A percentile compares a stretch with the other conserved stretches of the same genome.
These are phyloP conservation scores for Penaeus chinensis DNA, from an alignment of 1,140 invertebrate species.

Conservation along the genomic window DNA sequence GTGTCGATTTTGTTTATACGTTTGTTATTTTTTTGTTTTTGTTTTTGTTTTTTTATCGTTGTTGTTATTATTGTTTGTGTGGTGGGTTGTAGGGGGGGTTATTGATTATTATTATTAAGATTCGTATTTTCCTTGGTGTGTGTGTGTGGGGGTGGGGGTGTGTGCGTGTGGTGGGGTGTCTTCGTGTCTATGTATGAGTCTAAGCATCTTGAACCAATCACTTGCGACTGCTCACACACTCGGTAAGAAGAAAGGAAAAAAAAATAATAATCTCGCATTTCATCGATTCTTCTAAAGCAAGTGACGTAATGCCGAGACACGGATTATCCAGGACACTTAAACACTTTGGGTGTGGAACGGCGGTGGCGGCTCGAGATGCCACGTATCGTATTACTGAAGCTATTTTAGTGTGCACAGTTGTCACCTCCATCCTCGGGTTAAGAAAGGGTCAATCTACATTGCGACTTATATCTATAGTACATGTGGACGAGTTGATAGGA, in stretches of 20 bases:
- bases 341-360: background rate
- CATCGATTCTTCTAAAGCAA: background rate
- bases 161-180: too few relatives aligned
- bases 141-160: too few relatives aligned
- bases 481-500: conserved; percentile 2
- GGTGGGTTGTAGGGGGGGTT: too few relatives aligned
- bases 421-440: background rate
- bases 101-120: too few relatives aligned
- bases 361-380: too few relatives aligned
- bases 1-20: too few relatives aligned
- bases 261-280: background rate
- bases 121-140: too few relatives aligned
- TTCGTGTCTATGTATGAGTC: too few relatives aligned
- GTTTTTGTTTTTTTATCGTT: too few relatives aligned
- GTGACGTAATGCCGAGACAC: conserved; percentile 13
- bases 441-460: conserved; percentile 23
- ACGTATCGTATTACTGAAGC: background rate
- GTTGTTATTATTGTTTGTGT: too few relatives aligned
- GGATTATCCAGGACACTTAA: conserved; percentile 4
- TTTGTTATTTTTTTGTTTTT: too few relatives aligned
- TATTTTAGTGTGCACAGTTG: conserved; percentile 19
- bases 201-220: background rate
- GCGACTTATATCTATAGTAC: conserved; percentile 2
- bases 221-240: background rate
- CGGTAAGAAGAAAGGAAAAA: background rate